Percentiles rank a stretch among this genome's conserved stretches.
These are phyloP conservation scores for Phoenicopterus ruber DNA, from an alignment of 2,113 vertebrate species.

Conservation along the genomic window DNA sequence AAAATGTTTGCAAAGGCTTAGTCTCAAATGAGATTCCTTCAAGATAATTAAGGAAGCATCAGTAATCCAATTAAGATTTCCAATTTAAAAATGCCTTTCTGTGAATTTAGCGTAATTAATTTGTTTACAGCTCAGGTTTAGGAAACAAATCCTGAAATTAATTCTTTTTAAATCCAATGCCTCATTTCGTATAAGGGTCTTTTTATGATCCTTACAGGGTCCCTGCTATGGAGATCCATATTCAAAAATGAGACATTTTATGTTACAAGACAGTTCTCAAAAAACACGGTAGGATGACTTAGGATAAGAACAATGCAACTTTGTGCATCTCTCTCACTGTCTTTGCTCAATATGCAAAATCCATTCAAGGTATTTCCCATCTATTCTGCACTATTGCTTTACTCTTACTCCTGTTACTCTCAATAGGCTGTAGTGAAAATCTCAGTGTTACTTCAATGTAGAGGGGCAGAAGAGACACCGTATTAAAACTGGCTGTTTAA, in stretches of 20 bases:
- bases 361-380: not conserved
- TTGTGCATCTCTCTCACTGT: not conserved
- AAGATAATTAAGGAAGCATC: slow-evolving; percentile 5
- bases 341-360: not conserved
- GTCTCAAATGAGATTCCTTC: not conserved
- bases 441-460: not conserved
- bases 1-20: not conserved
- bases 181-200: not conserved
- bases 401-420: not conserved
- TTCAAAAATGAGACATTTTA: not conserved
- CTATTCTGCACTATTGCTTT: not conserved
- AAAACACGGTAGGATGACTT: not conserved
- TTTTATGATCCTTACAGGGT: not conserved
- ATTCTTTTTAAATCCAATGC: not conserved
- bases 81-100: slow-evolving; percentile 1
- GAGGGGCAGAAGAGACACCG: not conserved
- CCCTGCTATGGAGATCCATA: not conserved
- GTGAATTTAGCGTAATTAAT: not conserved
- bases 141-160: not conserved
- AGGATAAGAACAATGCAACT: not conserved
- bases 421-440: not conserved
- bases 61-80: not conserved
- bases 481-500: not conserved
- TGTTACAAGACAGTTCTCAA: not conserved
- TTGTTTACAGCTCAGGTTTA: not conserved